phyloP scores from a whole-genome alignment of 2,113 vertebrate species.

The Eretmochelys imbricata region DNA sequence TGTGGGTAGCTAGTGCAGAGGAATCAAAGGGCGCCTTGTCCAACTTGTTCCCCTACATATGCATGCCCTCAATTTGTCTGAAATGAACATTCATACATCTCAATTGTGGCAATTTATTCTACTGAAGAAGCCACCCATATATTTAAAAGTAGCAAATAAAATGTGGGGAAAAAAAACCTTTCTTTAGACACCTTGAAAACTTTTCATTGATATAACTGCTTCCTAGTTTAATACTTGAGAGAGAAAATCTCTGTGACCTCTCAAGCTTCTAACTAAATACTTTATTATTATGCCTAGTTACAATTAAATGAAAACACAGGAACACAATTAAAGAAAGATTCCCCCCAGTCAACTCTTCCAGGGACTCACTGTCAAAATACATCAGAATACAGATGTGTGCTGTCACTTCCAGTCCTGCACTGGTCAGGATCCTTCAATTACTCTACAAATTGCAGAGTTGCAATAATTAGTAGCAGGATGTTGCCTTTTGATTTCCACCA shows the following conservation, averaged over 20 bases:
- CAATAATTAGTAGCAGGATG: neutral
- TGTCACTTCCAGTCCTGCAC: neutral
- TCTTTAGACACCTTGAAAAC: conserved; percentile 45
- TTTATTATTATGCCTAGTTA: neutral
- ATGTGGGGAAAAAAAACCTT: neutral
- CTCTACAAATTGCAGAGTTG: neutral
- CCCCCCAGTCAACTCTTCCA: neutral
- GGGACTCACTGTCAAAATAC: neutral
- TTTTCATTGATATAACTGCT: conserved; percentile 43
- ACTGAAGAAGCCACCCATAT: neutral
- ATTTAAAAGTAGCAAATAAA: rapidly evolving
- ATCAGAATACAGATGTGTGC: neutral
- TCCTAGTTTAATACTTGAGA: conserved; percentile 31
- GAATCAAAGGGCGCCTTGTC: neutral
- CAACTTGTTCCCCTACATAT: neutral
- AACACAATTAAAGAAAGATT: neutral
- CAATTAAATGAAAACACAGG: neutral
- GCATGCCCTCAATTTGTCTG: neutral
- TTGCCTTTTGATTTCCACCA: neutral
- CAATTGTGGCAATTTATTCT: rapidly evolving
- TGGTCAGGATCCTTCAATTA: neutral
- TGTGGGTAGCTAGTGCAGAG: neutral
- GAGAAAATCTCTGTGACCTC: conserved; percentile 18
- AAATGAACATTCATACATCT: rapidly evolving
- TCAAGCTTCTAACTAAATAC: neutral